These are phyloP conservation scores for Cygnus buccinator DNA, from an alignment of 2,113 vertebrate genomes.

Conservation along the genomic window DNA sequence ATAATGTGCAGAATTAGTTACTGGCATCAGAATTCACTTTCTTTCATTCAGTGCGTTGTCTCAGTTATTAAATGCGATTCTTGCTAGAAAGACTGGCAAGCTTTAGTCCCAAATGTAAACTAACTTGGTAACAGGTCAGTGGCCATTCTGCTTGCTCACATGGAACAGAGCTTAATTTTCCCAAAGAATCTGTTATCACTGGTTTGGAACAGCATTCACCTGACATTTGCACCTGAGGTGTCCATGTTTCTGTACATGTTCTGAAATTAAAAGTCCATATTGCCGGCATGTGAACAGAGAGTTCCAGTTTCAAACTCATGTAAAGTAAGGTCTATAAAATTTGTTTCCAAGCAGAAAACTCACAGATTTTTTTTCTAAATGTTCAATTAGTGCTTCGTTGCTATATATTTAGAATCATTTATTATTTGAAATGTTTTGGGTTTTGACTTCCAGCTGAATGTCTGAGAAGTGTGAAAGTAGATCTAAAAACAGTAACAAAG, in stretches of 20 bases:
- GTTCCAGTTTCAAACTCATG: neutral
- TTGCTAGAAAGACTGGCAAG: neutral
- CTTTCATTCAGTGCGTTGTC: neutral
- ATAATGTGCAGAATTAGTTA: neutral
- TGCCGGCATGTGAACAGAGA: neutral
- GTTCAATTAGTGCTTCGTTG: neutral
- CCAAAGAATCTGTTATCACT: neutral
- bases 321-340: neutral
- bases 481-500: neutral
- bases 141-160: neutral
- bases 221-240: slow-evolving; percentile 16
- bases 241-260: neutral
- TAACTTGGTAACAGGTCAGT: neutral
- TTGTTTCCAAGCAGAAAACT: neutral
- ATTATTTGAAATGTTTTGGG: neutral
- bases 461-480: neutral
- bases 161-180: slow-evolving; percentile 30
- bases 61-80: neutral
- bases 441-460: neutral
- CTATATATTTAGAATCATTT: neutral
- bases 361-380: neutral
- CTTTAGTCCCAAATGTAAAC: neutral
- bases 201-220: neutral
- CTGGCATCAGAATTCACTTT: neutral
- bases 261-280: slow-evolving; percentile 20